phyloP scores from a whole-genome alignment of 2,797 vertebrate genomes.

The Pseudopleuronectes americanus region DNA sequence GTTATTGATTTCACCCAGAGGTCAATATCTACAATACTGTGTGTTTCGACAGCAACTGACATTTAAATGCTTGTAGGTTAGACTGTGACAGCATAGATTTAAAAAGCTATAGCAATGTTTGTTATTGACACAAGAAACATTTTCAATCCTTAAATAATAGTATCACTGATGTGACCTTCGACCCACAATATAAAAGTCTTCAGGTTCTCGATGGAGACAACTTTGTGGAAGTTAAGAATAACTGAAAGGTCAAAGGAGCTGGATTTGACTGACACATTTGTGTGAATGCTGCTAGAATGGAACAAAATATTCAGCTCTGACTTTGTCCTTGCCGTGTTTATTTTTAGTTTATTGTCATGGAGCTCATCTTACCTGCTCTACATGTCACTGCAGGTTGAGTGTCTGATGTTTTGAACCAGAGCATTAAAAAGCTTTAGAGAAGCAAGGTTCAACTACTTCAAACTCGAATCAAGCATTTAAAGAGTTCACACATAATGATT shows the following conservation, averaged over 20 bases:
- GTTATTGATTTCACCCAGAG: slow-evolving; percentile 27
- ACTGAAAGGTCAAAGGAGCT: neutral
- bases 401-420: neutral
- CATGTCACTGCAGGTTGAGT: neutral
- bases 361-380: slow-evolving; percentile 10
- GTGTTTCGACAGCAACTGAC: slow-evolving; percentile 10
- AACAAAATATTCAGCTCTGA: neutral
- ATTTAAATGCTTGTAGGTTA: neutral
- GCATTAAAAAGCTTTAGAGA: neutral
- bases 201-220: neutral
- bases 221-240: neutral
- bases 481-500: too few relatives aligned
- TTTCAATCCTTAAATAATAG: slow-evolving; percentile 8
- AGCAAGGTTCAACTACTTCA: neutral
- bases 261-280: neutral
- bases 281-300: neutral
- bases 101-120: neutral
- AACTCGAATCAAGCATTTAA: neutral
- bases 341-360: slow-evolving; percentile 23
- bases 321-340: slow-evolving; percentile 12
- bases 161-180: slow-evolving; percentile 8
- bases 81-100: neutral
- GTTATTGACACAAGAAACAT: neutral
- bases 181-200: neutral
- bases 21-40: slow-evolving; percentile 26